Evolutionary conservation across 2,797 vertebrate species (phyloP), one percentile per base, ranked within the genome.

Genomic region (Periophthalmus magnuspinnatus): DNA sequence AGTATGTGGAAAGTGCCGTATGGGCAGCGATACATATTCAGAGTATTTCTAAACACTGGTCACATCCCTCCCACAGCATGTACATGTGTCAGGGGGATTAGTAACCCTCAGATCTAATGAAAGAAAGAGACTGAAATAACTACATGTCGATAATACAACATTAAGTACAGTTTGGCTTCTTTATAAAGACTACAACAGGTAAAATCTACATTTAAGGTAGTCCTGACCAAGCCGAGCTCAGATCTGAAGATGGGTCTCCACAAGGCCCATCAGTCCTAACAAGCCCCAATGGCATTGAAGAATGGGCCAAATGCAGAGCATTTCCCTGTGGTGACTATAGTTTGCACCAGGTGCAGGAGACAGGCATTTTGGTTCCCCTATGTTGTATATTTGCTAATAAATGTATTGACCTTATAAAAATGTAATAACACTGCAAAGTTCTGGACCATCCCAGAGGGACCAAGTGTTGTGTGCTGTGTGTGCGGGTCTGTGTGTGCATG

Each of bases 401-500:
- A 60, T 9, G 19, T 19, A 16, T 66, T 68, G 22, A 32, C 28
- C 68, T 75, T 1, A 69, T 52, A 32, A 69, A 65, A 71, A 59
- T 52, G 2, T 32, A 38, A 24, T 10, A 62, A 24, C 22, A 28
- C 24, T 5, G 22, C 24, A 28, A 28, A 22, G 13, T 60, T 73
- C 6, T 59, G 8, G 56, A 58, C 56, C 28, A 8, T 58, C 28
- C 13, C 24, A 68, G 66, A 36, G 0, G 24, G 19, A 54, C 11
- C 10, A 34, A 62, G 32, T 34, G 56, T 71, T 32, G 69, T 55
- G 32, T 54, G 69, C 60, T 60, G 57, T 77, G 74, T 75, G 69
- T 36, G 66, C 50, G 60, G 63, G 71, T 79, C 75, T 89, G 85
- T 86, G 82, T 83, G 80, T 71, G 74, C 7, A 9, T 36, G 38